A percentile compares a stretch with the other conserved stretches of the same genome.
Evolutionary conservation across 2,113 vertebrate species (phyloP).

Genomic region (Xyrauchen texanus): DNA sequence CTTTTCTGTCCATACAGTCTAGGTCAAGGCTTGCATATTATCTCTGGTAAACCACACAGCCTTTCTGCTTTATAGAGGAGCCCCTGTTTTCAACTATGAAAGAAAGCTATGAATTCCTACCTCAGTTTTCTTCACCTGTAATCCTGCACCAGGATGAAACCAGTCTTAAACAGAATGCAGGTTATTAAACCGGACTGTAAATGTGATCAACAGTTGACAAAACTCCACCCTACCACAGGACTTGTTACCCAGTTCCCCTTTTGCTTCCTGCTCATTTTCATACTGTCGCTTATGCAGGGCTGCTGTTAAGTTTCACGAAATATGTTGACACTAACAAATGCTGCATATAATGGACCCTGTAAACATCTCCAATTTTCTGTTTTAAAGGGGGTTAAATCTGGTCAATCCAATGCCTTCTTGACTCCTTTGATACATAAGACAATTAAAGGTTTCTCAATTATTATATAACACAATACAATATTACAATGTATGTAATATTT

Average conservation of each 20-base stretch:
- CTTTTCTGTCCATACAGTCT: background rate
- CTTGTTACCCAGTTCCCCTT: constrained; percentile 74
- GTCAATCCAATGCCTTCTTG: background rate
- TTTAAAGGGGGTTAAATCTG: background rate
- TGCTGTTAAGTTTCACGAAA: constrained; percentile 50
- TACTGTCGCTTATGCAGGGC: constrained; percentile 66
- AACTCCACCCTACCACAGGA: constrained; percentile 74
- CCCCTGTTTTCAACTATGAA: constrained; percentile 14
- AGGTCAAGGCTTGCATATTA: background rate
- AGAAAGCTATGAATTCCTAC: constrained; percentile 57
- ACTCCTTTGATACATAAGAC: background rate
- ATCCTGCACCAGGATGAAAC: constrained; percentile 3
- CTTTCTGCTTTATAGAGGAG: background rate
- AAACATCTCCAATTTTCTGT: background rate
- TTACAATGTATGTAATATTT: too few species aligned
- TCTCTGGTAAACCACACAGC: constrained; percentile 4
- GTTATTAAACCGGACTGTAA: constrained; percentile 30
- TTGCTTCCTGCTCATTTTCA: constrained; percentile 80
- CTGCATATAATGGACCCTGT: background rate
- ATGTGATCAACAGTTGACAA: constrained; percentile 66
- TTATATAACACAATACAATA: background rate
- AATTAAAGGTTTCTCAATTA: background rate
- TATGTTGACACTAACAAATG: background rate
- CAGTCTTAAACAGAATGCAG: constrained; percentile 11
- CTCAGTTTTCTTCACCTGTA: constrained; percentile 35